These are phyloP conservation scores for Pangasius krempfi DNA, from an alignment of 2,797 vertebrate genomes.

Conservation along the genomic window DNA sequence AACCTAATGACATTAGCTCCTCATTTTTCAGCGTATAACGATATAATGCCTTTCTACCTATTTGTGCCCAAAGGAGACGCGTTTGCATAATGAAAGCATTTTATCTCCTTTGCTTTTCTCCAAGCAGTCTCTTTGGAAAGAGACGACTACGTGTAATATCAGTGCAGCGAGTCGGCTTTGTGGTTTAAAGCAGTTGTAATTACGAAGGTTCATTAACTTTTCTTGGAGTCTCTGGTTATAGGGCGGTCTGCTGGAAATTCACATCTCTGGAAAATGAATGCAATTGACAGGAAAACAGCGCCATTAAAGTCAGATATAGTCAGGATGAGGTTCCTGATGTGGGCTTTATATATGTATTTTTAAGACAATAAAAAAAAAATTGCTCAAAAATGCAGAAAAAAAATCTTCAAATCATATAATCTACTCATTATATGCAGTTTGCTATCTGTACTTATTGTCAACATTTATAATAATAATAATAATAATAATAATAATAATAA, in stretches of 20 bases:
- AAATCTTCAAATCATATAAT: neutral
- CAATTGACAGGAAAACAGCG: constrained; percentile 78
- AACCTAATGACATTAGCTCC: constrained; percentile 72
- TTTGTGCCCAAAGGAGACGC: constrained; percentile 76
- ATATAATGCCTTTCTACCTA: constrained; percentile 81
- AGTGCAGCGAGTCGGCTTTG: constrained; percentile 76
- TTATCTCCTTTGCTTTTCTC: constrained; percentile 76
- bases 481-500: neutral
- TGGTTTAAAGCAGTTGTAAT: constrained; percentile 88
- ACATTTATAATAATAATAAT: neutral
- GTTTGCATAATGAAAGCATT: constrained; percentile 84
- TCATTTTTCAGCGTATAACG: constrained; percentile 81
- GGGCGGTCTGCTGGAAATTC: constrained; percentile 81
- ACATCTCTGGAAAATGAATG: constrained; percentile 89
- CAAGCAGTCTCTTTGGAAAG: constrained; percentile 67
- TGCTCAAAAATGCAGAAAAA: neutral
- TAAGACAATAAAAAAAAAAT: neutral
- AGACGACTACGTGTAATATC: constrained; percentile 77
- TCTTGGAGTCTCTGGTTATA: constrained; percentile 83
- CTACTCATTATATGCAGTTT: neutral
- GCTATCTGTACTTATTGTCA: neutral
- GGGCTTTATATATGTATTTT: neutral
- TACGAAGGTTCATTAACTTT: constrained; percentile 92
- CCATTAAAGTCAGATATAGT: constrained; percentile 80
- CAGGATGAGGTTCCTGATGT: neutral